Evolutionary conservation across 2,888 invertebrate species (phyloP).

Genomic region (Heliconius ethilla): DNA sequence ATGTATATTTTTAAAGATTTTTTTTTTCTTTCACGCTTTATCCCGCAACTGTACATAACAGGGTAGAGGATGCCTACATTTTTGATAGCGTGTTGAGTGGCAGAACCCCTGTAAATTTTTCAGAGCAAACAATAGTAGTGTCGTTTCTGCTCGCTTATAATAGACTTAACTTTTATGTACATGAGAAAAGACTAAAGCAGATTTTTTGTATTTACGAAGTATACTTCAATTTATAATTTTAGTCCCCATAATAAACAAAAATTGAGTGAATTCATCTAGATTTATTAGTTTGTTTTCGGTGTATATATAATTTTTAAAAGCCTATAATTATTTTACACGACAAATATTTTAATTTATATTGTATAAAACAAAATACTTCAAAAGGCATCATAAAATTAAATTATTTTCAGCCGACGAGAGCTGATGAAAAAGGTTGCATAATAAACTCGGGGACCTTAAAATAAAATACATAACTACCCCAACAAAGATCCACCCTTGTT

Average conservation of each 20-base stretch:
- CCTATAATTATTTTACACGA: not conserved
- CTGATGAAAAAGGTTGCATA: slow-evolving; percentile 10
- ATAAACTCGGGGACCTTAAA: slow-evolving; percentile 11
- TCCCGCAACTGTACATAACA: no score
- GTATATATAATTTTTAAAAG: no score
- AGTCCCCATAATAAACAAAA: no score
- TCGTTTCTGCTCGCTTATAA: not conserved
- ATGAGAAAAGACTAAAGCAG: no score
- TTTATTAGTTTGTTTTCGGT: no score
- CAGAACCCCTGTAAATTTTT: not conserved
- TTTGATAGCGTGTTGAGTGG: no score
- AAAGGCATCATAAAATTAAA: slow-evolving; percentile 7
- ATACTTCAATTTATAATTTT: no score
- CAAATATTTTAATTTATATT: not conserved
- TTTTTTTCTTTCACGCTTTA: not conserved
- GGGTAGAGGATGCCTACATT: no score
- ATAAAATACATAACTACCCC: slow-evolving; percentile 24
- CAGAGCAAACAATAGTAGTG: not conserved
- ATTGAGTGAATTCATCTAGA: no score
- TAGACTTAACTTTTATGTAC: not conserved
- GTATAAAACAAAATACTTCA: not conserved
- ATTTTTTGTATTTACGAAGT: no score
- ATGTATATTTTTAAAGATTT: not conserved
- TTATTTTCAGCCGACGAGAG: slow-evolving; percentile 1
- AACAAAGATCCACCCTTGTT: slow-evolving; percentile 30